These are phyloP conservation scores for Monodelphis domestica DNA, from an alignment of 2,797 vertebrate genomes.

Conservation along the genomic window DNA sequence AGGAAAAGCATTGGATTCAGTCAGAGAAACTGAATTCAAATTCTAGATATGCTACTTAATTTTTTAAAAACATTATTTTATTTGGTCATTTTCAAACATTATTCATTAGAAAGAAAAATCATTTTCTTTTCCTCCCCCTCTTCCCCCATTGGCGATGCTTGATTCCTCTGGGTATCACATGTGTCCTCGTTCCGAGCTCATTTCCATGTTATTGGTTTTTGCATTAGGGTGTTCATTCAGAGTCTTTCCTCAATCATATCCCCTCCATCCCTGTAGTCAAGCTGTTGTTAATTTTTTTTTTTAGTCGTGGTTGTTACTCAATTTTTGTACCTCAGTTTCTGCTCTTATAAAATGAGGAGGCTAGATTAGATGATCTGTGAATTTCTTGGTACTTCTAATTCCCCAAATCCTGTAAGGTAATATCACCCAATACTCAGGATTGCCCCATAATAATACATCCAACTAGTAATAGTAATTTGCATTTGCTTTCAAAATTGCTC, in stretches of 20 bases:
- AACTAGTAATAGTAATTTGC: background rate
- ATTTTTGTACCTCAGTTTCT: background rate
- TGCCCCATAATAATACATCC: background rate
- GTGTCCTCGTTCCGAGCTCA: no score
- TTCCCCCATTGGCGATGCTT: no score
- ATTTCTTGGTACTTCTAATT: background rate
- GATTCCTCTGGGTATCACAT: no score
- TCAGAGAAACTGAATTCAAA: background rate
- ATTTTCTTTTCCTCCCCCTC: no score
- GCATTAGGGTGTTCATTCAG: no score
- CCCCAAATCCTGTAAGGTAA: background rate
- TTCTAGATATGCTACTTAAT: background rate
- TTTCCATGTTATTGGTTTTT: no score
- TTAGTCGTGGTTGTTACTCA: background rate
- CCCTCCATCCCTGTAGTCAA: no score
- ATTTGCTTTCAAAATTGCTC: background rate
- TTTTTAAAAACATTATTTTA: no score
- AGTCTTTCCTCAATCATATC: no score
- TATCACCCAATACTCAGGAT: background rate
- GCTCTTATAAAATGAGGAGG: background rate
- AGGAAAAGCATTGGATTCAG: background rate
- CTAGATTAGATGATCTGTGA: background rate
- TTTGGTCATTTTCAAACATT: no score
- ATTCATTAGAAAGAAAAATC: no score
- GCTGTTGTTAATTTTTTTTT: no score